Conservation (phyloP, 2,888 invertebrate species). For the Drosophila picticornis region DNA sequence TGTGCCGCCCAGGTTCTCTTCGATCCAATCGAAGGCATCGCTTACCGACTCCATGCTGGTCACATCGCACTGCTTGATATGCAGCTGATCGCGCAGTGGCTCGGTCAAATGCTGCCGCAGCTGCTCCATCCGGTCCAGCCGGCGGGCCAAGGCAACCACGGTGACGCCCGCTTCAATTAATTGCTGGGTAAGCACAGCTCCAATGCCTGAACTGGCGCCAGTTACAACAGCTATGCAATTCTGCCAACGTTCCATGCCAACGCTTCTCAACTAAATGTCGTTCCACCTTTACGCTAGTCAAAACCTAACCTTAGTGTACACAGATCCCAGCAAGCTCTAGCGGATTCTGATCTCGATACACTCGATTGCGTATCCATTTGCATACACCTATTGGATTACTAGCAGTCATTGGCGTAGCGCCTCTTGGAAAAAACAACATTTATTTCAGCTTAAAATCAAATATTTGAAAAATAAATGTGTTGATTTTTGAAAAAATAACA, state of each 20-base stretch:
- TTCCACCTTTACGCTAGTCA: background rate
- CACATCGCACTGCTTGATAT: constrained; percentile 84
- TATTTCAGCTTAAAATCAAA: background rate
- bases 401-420: background rate
- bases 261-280: constrained; percentile 29
- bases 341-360: background rate
- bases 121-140: constrained; percentile 80
- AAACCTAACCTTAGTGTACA: background rate
- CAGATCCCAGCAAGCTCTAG: constrained; percentile 9
- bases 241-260: constrained; percentile 86
- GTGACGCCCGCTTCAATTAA: constrained; percentile 86
- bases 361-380: background rate
- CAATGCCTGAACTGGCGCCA: constrained; percentile 88
- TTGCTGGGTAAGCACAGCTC: constrained; percentile 85
- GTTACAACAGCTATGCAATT: constrained; percentile 88
- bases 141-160: constrained; percentile 86
- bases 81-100: constrained; percentile 44
- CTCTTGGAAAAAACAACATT: background rate
- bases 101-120: constrained; percentile 49
- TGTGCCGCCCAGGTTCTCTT: constrained; percentile 86
- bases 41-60: constrained; percentile 86
- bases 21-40: constrained; percentile 86
- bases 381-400: constrained; percentile 30
- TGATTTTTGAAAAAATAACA: background rate
- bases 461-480: background rate